Evolutionary conservation across 2,113 vertebrate species (phyloP), one percentile per base, ranked within the genome.

Genomic region (Lamprologus speciosus): DNA sequence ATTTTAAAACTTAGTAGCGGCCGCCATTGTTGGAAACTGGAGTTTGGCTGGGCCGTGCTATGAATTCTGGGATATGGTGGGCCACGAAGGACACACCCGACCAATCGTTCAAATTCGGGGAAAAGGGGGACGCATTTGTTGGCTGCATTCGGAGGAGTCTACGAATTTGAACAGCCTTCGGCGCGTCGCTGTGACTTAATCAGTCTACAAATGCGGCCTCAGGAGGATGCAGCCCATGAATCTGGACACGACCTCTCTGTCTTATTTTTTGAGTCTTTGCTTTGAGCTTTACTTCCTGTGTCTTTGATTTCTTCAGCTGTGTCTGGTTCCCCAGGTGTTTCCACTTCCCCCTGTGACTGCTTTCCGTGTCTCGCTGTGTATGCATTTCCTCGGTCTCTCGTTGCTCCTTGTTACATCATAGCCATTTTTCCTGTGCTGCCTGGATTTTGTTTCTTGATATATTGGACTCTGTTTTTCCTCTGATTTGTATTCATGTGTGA

Each of bases 361-460:
- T n/a, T 40, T 23, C 0, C 1, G n/a, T 40, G 35, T 35, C 58
- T 63, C 4, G 1, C 6, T 63, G 58, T 35, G 0, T 9, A 2
- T 40, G 33, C 35, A 21, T 68, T 40, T 21, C 35, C 35, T 42
- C 8, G 1, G 35, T 16, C 65, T 70, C 12, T 14, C 2, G 13
- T 70, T 42, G 65, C n/a, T 23, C 5, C 21, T 23, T 70, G 65
- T 9, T 37, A 12, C 3, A 35, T 65, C 31, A 2, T 37, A 37
- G 31, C 17, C 16, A 8, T 37, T 65, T 65, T 65, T 35, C 17
- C 60, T 65, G 4, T 37, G 60, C 60, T 65, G 60, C 60, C 10
- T 65, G 31, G 60, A 65, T 65, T 65, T 65, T 65, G 60, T n/a
- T 37, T 35, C 17, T 35, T n/a, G 2, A 35, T 37, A 65, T 35